Conservation (phyloP, 1,140 invertebrate species). For the Drosophila fuyamai region DNA sequence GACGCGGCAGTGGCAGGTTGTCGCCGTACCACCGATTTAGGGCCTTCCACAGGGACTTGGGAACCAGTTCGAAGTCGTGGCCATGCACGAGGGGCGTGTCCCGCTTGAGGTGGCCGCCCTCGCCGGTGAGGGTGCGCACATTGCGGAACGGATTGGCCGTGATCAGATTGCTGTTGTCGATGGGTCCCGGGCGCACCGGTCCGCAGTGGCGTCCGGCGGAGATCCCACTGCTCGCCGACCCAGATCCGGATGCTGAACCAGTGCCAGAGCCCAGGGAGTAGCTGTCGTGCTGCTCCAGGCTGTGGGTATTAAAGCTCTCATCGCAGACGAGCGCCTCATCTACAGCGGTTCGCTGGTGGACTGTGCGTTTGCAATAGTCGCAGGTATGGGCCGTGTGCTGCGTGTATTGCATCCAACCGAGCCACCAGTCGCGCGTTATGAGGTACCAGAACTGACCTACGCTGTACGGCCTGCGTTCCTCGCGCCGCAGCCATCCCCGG, state of each 20-base stretch:
- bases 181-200: constrained; percentile 88
- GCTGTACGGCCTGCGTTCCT: constrained; percentile 89
- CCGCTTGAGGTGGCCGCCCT: constrained; percentile 92
- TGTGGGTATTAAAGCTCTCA: constrained; percentile 88
- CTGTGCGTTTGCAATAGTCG: constrained; percentile 73
- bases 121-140: constrained; percentile 90
- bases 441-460: constrained; percentile 95
- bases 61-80: constrained; percentile 93
- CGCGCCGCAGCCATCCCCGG: constrained; percentile 91
- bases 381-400: constrained; percentile 81
- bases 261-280: constrained; percentile 76
- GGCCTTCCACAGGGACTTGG: constrained; percentile 93
- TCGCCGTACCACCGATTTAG: constrained; percentile 94
- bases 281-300: constrained; percentile 87
- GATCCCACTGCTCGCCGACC: constrained; percentile 86
- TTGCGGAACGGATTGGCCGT: constrained; percentile 88
- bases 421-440: constrained; percentile 93
- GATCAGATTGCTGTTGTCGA: constrained; percentile 91
- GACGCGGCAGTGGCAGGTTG: constrained; percentile 91
- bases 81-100: constrained; percentile 89
- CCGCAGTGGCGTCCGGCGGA: constrained; percentile 83
- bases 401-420: constrained; percentile 91
- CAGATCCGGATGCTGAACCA: constrained; percentile 42
- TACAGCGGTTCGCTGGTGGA: constrained; percentile 63
- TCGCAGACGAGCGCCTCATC: constrained; percentile 88